phyloP scores from a whole-genome alignment of 2,797 vertebrate genomes.

The Tenualosa thibaudeaui region DNA sequence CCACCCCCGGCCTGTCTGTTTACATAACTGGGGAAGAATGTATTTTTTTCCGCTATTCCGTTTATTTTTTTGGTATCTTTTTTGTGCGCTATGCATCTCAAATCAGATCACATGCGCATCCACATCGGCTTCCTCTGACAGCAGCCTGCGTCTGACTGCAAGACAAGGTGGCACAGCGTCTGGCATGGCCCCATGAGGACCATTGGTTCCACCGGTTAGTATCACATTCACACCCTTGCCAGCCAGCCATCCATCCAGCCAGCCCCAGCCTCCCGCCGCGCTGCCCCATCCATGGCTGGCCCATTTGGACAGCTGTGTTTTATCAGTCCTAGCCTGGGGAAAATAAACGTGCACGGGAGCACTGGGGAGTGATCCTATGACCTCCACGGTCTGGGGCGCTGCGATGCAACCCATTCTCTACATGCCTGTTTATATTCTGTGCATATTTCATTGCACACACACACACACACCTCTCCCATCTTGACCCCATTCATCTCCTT shows the following conservation, averaged over 20 bases:
- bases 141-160: background rate
- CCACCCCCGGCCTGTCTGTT: conserved; percentile 26
- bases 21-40: conserved; percentile 35
- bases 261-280: background rate
- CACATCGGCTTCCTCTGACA: conserved; percentile 21
- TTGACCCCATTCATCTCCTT: background rate
- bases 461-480: background rate
- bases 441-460: conserved; percentile 6
- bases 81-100: background rate
- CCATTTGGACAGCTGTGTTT: conserved; percentile 73
- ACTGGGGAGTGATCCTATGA: conserved; percentile 64
- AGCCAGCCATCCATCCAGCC: background rate
- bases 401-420: conserved; percentile 16
- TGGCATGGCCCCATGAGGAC: conserved; percentile 8
- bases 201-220: background rate
- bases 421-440: conserved; percentile 23
- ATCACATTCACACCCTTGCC: background rate
- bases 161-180: conserved; percentile 31
- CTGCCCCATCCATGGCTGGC: conserved; percentile 23
- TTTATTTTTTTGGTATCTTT: background rate
- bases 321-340: conserved; percentile 69
- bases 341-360: conserved; percentile 65
- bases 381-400: conserved; percentile 35
- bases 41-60: background rate
- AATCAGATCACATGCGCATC: conserved; percentile 20